These are phyloP conservation scores for Pseudococcus longispinus DNA, from an alignment of 2,888 invertebrate genomes.

Conservation along the genomic window DNA sequence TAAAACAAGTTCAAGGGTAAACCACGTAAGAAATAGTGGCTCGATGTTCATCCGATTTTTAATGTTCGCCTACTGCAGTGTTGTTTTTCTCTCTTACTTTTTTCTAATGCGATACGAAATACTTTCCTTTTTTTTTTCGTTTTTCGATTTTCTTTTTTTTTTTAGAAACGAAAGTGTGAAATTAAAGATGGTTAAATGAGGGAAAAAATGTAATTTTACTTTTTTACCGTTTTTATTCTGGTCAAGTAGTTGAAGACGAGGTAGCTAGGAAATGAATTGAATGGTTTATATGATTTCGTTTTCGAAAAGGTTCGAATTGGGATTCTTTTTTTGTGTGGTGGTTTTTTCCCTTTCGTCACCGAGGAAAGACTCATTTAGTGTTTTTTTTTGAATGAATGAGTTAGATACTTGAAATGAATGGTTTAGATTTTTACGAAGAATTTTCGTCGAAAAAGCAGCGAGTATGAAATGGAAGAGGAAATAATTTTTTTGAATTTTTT, in stretches of 20 bases:
- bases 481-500: no score
- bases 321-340: no score
- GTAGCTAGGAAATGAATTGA: neutral
- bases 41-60: neutral
- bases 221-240: neutral
- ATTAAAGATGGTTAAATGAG: conserved; percentile 1
- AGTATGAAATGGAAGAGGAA: no score
- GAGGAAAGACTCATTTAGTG: no score
- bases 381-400: no score
- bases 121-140: conserved; percentile 48
- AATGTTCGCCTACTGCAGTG: neutral
- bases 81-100: neutral
- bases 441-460: no score
- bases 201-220: neutral
- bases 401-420: neutral
- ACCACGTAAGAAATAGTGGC: conserved; percentile 27
- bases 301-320: neutral
- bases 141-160: conserved; percentile 41
- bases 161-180: conserved; percentile 51
- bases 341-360: no score
- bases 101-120: neutral
- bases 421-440: neutral
- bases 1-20: conserved; percentile 55
- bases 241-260: neutral
- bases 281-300: neutral